These are phyloP conservation scores for Enhydra lutris DNA, from an alignment of 2,113 vertebrate genomes.

Conservation along the genomic window DNA sequence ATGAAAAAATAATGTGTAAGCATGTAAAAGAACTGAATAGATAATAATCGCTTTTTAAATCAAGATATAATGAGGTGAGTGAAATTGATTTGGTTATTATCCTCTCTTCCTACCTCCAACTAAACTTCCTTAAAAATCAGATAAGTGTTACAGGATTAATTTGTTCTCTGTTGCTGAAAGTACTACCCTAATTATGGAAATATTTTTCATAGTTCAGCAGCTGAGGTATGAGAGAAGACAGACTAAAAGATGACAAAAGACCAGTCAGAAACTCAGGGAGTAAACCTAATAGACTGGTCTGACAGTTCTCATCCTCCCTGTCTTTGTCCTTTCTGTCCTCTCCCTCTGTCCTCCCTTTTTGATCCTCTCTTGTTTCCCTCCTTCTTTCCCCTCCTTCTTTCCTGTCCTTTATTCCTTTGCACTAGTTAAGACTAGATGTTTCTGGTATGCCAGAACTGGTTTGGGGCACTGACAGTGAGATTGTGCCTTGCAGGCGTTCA, in stretches of 20 bases:
- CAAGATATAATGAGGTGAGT: not conserved
- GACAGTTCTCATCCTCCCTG: not conserved
- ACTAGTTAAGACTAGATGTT: not conserved
- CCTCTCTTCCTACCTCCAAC: not conserved
- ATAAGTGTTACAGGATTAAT: not conserved
- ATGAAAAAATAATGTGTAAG: not conserved
- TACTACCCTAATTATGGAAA: not conserved
- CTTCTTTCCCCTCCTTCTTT: not conserved
- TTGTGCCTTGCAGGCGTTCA: not conserved
- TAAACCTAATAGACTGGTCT: not conserved
- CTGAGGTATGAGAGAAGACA: not conserved
- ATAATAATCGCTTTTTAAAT: not conserved
- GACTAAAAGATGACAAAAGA: not conserved
- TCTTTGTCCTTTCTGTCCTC: not conserved
- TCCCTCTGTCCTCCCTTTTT: too few relatives aligned
- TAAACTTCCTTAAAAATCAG: constrained; percentile 29
- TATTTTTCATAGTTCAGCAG: not conserved
- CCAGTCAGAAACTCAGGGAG: not conserved
- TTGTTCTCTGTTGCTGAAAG: not conserved
- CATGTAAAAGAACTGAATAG: not conserved
- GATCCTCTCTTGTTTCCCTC: not conserved
- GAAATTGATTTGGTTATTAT: not conserved
- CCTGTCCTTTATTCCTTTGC: not conserved
- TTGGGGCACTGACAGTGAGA: not conserved
- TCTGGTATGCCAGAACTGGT: not conserved